Conservation (phyloP, 2,888 invertebrate genomes). For the Agrochola litura region DNA sequence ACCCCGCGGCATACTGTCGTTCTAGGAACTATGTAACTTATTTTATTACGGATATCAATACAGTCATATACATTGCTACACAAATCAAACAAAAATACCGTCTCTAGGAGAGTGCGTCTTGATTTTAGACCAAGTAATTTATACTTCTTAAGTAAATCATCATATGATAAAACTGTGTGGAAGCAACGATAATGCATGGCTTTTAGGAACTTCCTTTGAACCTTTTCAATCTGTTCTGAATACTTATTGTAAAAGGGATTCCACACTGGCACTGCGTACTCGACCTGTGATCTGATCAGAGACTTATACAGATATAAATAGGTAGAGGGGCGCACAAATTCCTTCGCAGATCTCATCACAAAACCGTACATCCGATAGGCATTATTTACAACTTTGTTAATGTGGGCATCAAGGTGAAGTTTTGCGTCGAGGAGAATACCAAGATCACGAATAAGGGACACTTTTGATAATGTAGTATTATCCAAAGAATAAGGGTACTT, state of each 20-base stretch:
- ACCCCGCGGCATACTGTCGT: no score
- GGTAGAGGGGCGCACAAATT: not conserved
- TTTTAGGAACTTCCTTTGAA: not conserved
- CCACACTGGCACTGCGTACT: not conserved
- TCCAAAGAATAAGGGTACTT: not conserved
- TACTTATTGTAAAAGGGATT: not conserved
- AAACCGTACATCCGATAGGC: not conserved
- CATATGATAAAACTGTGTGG: no score
- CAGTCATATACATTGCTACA: no score
- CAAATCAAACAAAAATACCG: no score
- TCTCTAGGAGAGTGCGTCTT: no score
- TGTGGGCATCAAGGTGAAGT: not conserved
- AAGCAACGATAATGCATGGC: no score
- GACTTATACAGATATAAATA: not conserved
- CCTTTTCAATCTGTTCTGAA: not conserved
- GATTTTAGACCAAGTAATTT: no score
- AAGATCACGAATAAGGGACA: not conserved
- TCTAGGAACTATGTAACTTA: no score
- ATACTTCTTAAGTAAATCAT: not conserved
- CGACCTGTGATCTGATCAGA: not conserved
- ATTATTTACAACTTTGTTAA: not conserved
- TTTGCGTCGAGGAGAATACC: not conserved
- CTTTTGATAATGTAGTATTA: not conserved
- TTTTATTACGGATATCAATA: no score
- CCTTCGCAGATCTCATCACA: not conserved